phyloP scores from a whole-genome alignment of 2,113 vertebrate genomes.

The Ciconia boyciana region DNA sequence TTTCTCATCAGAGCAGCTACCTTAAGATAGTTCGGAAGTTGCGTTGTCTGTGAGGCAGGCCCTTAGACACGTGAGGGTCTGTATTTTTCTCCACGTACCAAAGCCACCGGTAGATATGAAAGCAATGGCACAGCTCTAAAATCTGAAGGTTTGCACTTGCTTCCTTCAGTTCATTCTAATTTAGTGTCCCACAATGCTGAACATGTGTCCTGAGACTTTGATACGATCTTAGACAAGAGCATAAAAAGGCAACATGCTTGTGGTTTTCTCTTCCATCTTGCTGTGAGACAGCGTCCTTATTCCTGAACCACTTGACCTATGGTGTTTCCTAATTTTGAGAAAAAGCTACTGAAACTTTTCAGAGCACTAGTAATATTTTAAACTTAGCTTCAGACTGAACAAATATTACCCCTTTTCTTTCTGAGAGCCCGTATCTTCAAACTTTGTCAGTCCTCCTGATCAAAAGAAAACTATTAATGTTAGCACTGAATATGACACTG shows the following conservation, averaged over 20 bases:
- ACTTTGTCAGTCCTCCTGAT: background rate
- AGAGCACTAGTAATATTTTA: background rate
- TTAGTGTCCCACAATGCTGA: background rate
- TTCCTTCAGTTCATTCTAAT: background rate
- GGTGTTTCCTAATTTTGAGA: background rate
- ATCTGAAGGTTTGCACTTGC: background rate
- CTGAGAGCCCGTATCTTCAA: background rate
- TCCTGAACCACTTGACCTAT: background rate
- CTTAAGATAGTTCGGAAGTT: background rate
- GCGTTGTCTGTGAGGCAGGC: background rate
- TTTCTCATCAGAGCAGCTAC: background rate
- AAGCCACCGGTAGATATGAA: background rate
- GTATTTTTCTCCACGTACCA: background rate
- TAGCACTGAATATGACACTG: background rate
- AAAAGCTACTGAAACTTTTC: background rate
- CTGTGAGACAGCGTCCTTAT: background rate
- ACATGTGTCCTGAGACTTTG: background rate
- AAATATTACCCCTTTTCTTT: background rate
- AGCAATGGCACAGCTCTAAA: background rate
- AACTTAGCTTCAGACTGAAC: background rate
- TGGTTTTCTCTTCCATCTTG: background rate
- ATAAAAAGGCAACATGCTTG: background rate
- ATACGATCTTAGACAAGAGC: background rate
- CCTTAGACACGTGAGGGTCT: background rate
- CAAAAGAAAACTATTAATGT: background rate